Base-by-base conservation (phyloP, 2,888 invertebrate species). In the Drosophila melanocephala region DNA sequence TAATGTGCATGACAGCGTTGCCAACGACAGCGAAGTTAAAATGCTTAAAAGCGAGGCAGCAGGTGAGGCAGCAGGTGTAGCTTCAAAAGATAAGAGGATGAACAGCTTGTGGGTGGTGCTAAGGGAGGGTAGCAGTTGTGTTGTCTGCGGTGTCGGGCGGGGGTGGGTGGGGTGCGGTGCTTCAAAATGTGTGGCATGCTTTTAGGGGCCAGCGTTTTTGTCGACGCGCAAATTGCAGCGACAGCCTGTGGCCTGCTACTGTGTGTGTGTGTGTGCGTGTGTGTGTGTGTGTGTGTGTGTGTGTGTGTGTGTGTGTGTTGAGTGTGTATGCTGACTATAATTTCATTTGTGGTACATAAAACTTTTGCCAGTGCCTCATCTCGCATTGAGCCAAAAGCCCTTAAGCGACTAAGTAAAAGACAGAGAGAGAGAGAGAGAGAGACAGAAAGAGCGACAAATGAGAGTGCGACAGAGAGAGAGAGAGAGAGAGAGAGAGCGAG, bases 321-420 rank as follows among this genome's bases (percentile, higher is more conserved):
- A 52, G 44, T 63, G 55, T 62, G 47, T 70, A 58, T 62, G 68
- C 72, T 66, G 85, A 81, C 82, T 89, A 87, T 88, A 88, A 88
- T 88, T 88, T 90, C 75, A 90, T 88, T 88, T 88, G 90, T 86
- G 87, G 87, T 88, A 83, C 84, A 89, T 89, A 87, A 78, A 89
- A 89, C 77, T 87, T 79, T 89, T 72, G 75, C 75, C 74, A 73
- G 63, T 63, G 74, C 89, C 76, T 82, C 84, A 80, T 87, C 82
- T 86, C 82, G 61, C 56, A 53, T 59, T 73, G 67, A 51, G 72
- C 75, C 57, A 44, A 53, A 61, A 65, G 62, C 62, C 39, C 61
- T 39, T 16, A 55, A 42, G 63, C 57, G 55, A 64, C 71, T 51
- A 55, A 75, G 44, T 50, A 30, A 53, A 28, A 26, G 44, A 14